These are phyloP conservation scores for Aleiodes sp. DNA, from an alignment of 1,140 invertebrate species.

Conservation along the genomic window DNA sequence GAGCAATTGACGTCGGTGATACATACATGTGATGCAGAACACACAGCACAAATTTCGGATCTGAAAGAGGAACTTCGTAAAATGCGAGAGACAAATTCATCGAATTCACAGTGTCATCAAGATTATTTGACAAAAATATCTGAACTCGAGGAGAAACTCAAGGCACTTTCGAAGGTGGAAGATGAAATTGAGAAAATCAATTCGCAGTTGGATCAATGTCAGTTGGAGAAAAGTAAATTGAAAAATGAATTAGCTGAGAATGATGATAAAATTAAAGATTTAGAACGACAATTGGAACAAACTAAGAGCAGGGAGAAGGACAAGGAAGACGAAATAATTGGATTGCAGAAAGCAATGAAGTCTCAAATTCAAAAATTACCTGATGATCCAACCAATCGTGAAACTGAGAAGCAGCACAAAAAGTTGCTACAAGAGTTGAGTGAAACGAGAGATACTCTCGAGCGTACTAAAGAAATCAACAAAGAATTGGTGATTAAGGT, in stretches of 20 bases:
- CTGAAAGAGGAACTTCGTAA: background rate
- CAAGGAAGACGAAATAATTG: constrained; percentile 30
- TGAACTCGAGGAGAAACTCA: background rate
- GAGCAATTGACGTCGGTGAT: constrained; percentile 4
- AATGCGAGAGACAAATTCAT: background rate
- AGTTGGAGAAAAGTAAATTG: constrained; percentile 40
- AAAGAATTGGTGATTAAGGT: background rate
- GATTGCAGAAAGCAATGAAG: constrained; percentile 23
- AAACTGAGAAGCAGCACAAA: constrained; percentile 32
- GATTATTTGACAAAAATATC: background rate
- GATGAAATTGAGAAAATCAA: constrained; percentile 37
- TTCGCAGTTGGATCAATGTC: background rate
- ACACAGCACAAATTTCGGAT: background rate
- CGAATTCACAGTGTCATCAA: background rate
- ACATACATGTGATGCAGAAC: background rate
- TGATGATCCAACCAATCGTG: background rate
- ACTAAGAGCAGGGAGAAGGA: background rate
- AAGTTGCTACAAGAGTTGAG: constrained; percentile 27
- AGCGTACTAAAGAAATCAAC: background rate
- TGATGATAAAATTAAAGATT: background rate
- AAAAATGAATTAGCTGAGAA: constrained; percentile 35
- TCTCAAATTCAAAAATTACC: background rate
- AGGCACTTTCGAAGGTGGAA: constrained; percentile 20
- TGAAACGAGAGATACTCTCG: constrained; percentile 16
- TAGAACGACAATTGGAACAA: background rate